phyloP scores from a whole-genome alignment of 2,888 invertebrate genomes.

The Monochamus alternatus region DNA sequence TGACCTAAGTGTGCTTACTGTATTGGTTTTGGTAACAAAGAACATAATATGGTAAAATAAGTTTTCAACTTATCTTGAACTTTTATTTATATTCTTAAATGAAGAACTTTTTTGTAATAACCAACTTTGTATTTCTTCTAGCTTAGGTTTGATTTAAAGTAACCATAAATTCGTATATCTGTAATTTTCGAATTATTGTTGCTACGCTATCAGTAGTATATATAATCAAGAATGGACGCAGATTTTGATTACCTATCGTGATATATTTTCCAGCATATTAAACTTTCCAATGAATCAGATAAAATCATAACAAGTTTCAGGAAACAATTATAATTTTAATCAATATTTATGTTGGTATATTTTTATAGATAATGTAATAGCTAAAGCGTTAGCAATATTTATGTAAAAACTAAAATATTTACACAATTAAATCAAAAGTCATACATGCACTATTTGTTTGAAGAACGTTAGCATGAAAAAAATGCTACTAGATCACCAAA shows the following conservation, averaged over 20 bases:
- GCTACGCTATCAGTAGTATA: no score
- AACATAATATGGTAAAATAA: no score
- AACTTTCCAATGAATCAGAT: conserved; percentile 1
- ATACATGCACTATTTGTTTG: conserved; percentile 22
- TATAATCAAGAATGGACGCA: no score
- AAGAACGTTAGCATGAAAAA: conserved; percentile 15
- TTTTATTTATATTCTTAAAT: no score
- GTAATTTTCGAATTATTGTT: no score
- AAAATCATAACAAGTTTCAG: not conserved
- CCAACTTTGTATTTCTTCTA: no score
- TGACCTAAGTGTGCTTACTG: no score
- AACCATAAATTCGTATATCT: no score
- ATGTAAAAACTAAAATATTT: conserved; percentile 26
- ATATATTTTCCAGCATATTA: not conserved
- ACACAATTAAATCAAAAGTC: conserved; percentile 22
- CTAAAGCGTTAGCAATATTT: conserved; percentile 14
- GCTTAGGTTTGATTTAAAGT: no score
- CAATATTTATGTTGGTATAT: not conserved
- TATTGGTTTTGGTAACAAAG: no score
- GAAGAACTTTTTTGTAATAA: no score
- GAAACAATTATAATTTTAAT: not conserved
- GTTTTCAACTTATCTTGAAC: no score
- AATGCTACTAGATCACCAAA: conserved; percentile 9
- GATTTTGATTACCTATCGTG: not conserved
- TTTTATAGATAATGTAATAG: conserved; percentile 5